Evolutionary conservation across 2,113 vertebrate species (phyloP).

Genomic region (Apteryx owenii): DNA sequence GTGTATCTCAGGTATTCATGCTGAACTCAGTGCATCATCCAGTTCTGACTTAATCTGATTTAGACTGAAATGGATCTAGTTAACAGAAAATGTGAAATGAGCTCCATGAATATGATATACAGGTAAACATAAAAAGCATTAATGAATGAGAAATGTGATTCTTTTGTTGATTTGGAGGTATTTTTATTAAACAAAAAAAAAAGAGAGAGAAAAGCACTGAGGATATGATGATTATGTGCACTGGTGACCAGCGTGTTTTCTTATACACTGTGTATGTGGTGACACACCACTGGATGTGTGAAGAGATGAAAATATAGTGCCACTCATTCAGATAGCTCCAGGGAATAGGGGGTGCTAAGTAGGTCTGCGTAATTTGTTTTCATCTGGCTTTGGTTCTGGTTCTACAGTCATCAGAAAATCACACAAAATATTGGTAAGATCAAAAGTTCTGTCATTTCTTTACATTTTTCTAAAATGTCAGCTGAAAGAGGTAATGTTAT

Average conservation of each 20-base stretch:
- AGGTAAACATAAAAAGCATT: neutral
- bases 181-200: neutral
- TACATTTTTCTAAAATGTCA: neutral
- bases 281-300: neutral
- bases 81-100: neutral
- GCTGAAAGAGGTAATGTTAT: neutral
- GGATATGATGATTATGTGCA: neutral
- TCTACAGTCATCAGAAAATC: neutral
- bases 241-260: neutral
- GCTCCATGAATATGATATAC: neutral
- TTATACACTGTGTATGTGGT: neutral
- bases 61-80: neutral
- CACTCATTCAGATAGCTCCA: neutral
- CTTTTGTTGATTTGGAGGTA: neutral
- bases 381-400: neutral
- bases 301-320: neutral
- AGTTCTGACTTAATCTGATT: neutral
- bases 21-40: neutral
- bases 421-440: accelerated
- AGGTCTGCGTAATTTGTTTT: neutral
- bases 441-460: neutral
- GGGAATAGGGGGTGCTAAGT: neutral
- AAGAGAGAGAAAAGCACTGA: neutral
- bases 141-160: neutral
- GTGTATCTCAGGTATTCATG: neutral